Evolutionary conservation across 2,797 vertebrate genomes (phyloP), one percentile per base, ranked within the genome.

Genomic region (Discoglossus pictus): DNA sequence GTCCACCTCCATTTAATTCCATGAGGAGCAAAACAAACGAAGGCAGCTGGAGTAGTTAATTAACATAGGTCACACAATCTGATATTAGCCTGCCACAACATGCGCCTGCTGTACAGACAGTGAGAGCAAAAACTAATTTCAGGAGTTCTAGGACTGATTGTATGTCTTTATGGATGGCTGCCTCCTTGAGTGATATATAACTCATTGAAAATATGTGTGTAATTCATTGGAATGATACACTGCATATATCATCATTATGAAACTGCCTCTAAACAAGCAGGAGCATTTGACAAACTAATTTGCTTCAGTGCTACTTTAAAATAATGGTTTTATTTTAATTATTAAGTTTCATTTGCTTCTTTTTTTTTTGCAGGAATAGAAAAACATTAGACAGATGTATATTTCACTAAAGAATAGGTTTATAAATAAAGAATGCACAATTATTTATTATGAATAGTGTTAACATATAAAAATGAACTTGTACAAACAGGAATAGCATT

Each of bases 281-380:
- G 16, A 15, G 60, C 43, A 64, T 63, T 72, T 43, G 17, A 24
- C 59, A 75, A 82, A 51, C 35, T 38, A 13, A 52, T 65, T 76
- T 74, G 2, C 69, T 38, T 62, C 15, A 56, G 53, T 35, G 39
- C 13, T 65, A 46, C 23, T 64, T 24, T 58, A 66, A 67, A 73
- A 72, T 34, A 61, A 12, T 15, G 46, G 47, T 7, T 75, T 67
- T 61, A 2, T 62, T 61, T 72, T 73, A 76, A 72, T 68, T 48
- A 21, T 10, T 56, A 54, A 3, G 17, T 58, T 48, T 40, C 21
- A 40, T 20, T 44, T 27, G 2, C 43, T 6, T 62, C 20, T 39
- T 50, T 50, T 50, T 51, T 51, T 39, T 17, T 53, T 53, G 21
- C 48, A 51, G 16, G 25, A 7, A 16, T 27, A 27, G 16, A 27